Percentiles rank a stretch among this genome's conserved stretches.
phyloP scores from a whole-genome alignment of 2,888 invertebrate species.

The Morpho deidamia region DNA sequence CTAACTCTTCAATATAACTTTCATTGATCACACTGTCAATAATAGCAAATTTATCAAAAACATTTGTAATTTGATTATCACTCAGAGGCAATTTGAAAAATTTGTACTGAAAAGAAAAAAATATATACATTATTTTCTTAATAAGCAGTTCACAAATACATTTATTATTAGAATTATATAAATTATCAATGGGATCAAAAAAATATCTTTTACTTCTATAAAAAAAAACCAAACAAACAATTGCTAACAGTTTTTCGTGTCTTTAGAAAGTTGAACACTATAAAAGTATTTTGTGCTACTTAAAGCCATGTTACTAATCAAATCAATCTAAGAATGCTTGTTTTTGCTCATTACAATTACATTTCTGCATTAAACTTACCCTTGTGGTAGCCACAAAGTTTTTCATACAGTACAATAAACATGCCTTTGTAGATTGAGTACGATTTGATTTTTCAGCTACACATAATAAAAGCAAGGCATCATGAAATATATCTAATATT shows the following conservation, averaged over 20 bases:
- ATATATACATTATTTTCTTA: neutral
- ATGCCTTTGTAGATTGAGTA: slow-evolving; percentile 41
- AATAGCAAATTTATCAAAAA: slow-evolving; percentile 38
- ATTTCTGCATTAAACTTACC: slow-evolving; percentile 34
- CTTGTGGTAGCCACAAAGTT: slow-evolving; percentile 48
- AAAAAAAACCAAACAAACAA: too few species aligned
- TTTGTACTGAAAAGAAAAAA: slow-evolving; percentile 52
- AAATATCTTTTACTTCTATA: neutral
- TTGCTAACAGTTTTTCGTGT: too few species aligned
- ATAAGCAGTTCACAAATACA: neutral
- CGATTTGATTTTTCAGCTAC: slow-evolving; percentile 40
- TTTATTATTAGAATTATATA: too few species aligned
- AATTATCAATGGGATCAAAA: too few species aligned
- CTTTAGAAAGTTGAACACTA: too few species aligned
- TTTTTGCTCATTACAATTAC: too few species aligned
- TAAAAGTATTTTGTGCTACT: neutral
- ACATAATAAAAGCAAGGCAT: slow-evolving; percentile 39
- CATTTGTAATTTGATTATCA: slow-evolving; percentile 38
- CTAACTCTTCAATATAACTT: slow-evolving; percentile 40
- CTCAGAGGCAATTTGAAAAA: slow-evolving; percentile 47
- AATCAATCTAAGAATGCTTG: too few species aligned
- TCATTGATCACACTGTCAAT: slow-evolving; percentile 36
- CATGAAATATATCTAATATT: slow-evolving; percentile 40
- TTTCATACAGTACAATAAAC: slow-evolving; percentile 51
- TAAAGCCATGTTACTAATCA: too few species aligned